Percentiles rank a stretch among this genome's conserved stretches.
Evolutionary conservation across 2,113 vertebrate genomes (phyloP).

Genomic region (Ivindomyrus marchei): DNA sequence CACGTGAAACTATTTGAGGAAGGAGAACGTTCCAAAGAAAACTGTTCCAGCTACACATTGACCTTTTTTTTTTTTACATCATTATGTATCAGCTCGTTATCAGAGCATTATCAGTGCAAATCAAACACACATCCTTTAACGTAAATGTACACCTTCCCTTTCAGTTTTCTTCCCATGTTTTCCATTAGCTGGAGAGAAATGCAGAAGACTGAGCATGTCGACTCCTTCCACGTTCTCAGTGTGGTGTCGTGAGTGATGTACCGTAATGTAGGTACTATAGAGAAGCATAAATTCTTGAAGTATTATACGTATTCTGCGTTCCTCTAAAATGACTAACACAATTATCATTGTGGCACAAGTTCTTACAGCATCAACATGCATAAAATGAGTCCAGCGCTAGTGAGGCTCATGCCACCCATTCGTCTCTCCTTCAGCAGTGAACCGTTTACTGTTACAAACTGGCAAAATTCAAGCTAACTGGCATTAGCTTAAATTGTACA

Average conservation of each 20-base stretch:
- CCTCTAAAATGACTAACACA: not conserved
- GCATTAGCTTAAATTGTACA: not conserved
- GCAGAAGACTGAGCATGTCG: not conserved
- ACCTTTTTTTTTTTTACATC: not conserved
- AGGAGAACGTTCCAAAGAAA: not conserved
- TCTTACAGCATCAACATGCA: not conserved
- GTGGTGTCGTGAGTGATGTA: not conserved
- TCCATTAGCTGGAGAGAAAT: not conserved
- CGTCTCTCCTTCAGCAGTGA: not conserved
- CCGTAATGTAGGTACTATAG: conserved; percentile 5
- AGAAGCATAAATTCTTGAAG: not conserved
- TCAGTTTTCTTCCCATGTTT: not conserved
- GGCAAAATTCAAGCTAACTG: not conserved
- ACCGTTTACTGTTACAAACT: not conserved
- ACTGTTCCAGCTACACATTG: not conserved
- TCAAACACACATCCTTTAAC: not conserved
- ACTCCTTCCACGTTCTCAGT: not conserved
- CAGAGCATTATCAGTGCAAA: not conserved
- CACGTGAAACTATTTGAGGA: not conserved
- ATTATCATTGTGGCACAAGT: not conserved
- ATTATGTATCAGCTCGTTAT: not conserved
- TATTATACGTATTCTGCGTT: not conserved
- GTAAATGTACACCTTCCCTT: not conserved
- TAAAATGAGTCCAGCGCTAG: not conserved
- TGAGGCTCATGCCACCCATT: not conserved